Evolutionary conservation across 2,888 invertebrate species (phyloP).

Genomic region (Pterobdella sp.): DNA sequence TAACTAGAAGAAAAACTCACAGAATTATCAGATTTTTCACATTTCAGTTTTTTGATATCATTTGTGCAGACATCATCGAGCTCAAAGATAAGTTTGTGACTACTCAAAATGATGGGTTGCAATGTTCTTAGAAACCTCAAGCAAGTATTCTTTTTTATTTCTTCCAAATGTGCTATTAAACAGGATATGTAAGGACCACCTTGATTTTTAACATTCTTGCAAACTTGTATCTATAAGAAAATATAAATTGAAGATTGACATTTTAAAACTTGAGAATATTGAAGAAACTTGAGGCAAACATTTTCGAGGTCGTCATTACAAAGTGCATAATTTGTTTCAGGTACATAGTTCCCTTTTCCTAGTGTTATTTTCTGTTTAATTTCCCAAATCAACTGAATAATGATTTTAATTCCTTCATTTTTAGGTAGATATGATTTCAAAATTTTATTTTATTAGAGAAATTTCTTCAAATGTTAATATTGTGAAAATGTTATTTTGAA

Average conservation of each 20-base stretch:
- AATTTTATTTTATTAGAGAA: not conserved
- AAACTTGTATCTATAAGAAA: constrained; percentile 45
- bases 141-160: constrained; percentile 57
- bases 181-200: constrained; percentile 57
- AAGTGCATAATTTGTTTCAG: not conserved
- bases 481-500: not conserved
- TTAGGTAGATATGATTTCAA: not conserved
- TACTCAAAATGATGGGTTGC: constrained; percentile 68
- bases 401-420: not conserved
- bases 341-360: not conserved
- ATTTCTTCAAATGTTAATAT: not conserved
- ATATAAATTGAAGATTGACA: not conserved
- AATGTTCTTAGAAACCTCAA: constrained; percentile 59
- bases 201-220: constrained; percentile 38
- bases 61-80: constrained; percentile 71
- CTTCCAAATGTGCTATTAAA: constrained; percentile 60
- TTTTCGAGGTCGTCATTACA: not conserved
- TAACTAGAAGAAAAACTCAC: constrained; percentile 37
- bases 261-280: not conserved
- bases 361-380: not conserved
- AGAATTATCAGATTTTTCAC: constrained; percentile 65
- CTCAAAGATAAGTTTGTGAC: constrained; percentile 72
- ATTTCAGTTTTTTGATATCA: constrained; percentile 66
- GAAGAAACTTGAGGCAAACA: not conserved
- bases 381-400: not conserved